phyloP scores from a whole-genome alignment of 2,888 invertebrate genomes.

The Tyria jacobaeae region DNA sequence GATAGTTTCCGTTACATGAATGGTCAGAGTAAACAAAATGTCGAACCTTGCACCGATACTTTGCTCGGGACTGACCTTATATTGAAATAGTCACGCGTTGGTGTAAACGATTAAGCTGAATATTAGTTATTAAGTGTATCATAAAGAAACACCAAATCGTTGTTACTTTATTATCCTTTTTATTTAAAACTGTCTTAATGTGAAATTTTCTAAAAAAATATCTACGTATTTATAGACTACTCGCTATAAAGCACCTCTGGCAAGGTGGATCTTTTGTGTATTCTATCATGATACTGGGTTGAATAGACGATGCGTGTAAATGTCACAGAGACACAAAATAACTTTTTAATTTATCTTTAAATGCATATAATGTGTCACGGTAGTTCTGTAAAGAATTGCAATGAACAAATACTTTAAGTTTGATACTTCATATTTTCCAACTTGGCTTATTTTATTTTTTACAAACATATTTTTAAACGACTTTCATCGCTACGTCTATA shows the following conservation, averaged over 20 bases:
- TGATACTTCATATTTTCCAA: neutral
- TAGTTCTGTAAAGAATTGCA: neutral
- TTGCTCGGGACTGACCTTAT: constrained; percentile 64
- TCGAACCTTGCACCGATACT: constrained; percentile 60
- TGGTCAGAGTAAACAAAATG: constrained; percentile 67
- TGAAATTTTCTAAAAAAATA: too few relatives aligned
- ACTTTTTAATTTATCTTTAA: too few relatives aligned
- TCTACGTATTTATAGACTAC: too few relatives aligned
- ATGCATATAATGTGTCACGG: too few relatives aligned
- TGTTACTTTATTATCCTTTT: too few relatives aligned
- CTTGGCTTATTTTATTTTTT: too few relatives aligned
- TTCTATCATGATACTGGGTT: too few relatives aligned
- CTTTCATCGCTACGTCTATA: neutral
- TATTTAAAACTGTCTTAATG: too few relatives aligned
- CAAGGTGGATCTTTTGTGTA: too few relatives aligned
- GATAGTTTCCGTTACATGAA: constrained; percentile 60
- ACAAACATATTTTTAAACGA: neutral
- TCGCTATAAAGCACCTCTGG: too few relatives aligned
- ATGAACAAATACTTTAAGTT: neutral
- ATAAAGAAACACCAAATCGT: neutral
- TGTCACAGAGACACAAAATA: too few relatives aligned
- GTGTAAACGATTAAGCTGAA: constrained; percentile 36
- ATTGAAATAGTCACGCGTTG: constrained; percentile 54
- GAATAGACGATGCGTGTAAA: too few relatives aligned
- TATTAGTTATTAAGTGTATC: constrained; percentile 13